Base-by-base conservation (phyloP, 2,888 invertebrate species). In the Sicus ferrugineus region DNA sequence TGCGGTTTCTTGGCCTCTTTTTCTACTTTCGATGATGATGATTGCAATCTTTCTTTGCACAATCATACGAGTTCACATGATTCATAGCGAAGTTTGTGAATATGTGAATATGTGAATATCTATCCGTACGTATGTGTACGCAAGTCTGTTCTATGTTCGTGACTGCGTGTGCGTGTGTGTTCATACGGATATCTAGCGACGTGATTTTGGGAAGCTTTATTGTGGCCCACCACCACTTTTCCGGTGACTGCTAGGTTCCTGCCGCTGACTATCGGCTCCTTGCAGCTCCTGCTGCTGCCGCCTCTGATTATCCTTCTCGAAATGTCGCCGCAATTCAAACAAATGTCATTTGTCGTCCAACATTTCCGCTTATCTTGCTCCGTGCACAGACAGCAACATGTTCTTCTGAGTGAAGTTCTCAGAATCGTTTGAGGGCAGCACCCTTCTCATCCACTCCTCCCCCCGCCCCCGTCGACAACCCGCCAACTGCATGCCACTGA, bases 321-420 rank as follows among this genome's bases (percentile, higher is more conserved):
- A 67, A 58, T 66, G 67, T 67, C 67, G 67, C 67, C 67, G 67
- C 59, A 67, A 67, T 67, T 67, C 59, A 67, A 67, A 67, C 67
- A 67, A 67, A 67, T 67, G 59, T 67, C 67, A 67, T 67, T 67
- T 67, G 67, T 67, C 67, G 59, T 67, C 58, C 67, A 31, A 67
- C 67, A 67, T 67, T 67, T 67, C 67, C 67, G 67, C 67, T 67
- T 67, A 67, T 67, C 67, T 67, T 67, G 67, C 34, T 58, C 30
- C 52, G 38, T 54, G 23, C 65, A 52, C 23, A 52, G 65, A 52
- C 54, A 52, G 64, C 61, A 62, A 28, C 56, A 56, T 56, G 56
- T 56, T 28, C n/a, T n/a, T n/a, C 28, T 56, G 30, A 9, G 23
- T 56, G 28, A 28, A 30, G 56, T 28, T 56, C 56, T 28, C n/a